Percentiles rank a stretch among this genome's conserved stretches.
phyloP scores from a whole-genome alignment of 2,113 vertebrate genomes.

The Syrrhaptes paradoxus region DNA sequence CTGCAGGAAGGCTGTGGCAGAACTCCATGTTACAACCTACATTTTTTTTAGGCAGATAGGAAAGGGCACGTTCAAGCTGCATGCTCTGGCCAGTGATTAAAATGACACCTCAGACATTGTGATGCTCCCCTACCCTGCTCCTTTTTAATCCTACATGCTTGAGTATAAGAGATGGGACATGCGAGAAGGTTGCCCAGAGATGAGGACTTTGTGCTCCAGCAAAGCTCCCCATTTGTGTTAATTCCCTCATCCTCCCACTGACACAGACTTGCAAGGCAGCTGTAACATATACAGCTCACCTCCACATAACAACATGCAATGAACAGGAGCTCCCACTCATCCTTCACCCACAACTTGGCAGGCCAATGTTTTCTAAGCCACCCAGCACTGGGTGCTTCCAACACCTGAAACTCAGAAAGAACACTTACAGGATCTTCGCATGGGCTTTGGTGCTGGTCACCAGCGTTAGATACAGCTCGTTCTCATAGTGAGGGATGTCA shows the following conservation, averaged over 20 bases:
- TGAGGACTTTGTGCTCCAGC: not conserved
- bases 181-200: not conserved
- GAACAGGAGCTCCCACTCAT: not conserved
- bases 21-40: not conserved
- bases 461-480: slow-evolving; percentile 87
- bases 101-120: not conserved
- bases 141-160: not conserved
- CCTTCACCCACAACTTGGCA: not conserved
- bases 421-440: slow-evolving; percentile 87
- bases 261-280: not conserved
- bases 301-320: not conserved
- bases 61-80: not conserved
- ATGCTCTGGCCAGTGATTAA: not conserved
- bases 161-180: not conserved
- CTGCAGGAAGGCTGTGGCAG: not conserved
- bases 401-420: not conserved
- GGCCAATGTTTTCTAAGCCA: not conserved
- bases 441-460: slow-evolving; percentile 90
- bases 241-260: not conserved
- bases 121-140: not conserved
- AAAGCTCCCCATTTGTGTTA: not conserved
- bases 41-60: not conserved
- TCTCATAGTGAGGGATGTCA: slow-evolving; percentile 88
- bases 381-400: not conserved
- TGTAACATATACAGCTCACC: not conserved